Base-by-base conservation (phyloP, 2,888 invertebrate genomes). In the Tromatobia lineatoria region DNA sequence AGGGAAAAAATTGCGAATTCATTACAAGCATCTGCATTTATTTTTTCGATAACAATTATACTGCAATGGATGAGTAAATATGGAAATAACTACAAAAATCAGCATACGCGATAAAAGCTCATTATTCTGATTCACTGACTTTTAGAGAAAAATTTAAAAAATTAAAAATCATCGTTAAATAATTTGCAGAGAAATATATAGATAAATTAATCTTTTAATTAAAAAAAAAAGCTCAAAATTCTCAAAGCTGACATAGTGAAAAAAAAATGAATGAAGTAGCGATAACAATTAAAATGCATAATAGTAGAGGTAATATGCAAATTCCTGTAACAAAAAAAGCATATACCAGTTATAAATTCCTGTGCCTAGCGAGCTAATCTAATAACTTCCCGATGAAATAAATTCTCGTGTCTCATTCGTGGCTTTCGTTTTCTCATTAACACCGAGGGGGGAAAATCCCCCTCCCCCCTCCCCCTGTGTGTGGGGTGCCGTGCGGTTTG, bases 391-490 rank as follows among this genome's bases (percentile, higher is more conserved):
- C 45, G 52, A 71, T 80, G 57, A 69, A 85, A 85, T 83, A 87
- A 89, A 88, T 88, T 83, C 80, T 50, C 78, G 73, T 59, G 71
- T 76, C 70, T 50, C 25, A 15, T 25, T 82, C 75, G 76, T 80
- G 79, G 85, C 75, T 88, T 88, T 89, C 83, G 83, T 85, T 87
- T 85, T 86, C 87, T 88, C 89, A 84, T 89, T 90, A 88, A 83
- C 83, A 86, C 86, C 80, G 69, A 20, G 74, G 78, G 82, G 70
- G 38, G 15, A 20, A 10, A 10, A 2, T 2, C 1, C 38, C 38
- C 10, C 38, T 2, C 38, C 38, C 38, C 38, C 29, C 10, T 3
- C 57, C 42, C 13, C 25, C 20, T 52, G n/a, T n/a, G n/a, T n/a
- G n/a, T n/a, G 13, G 57, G 10, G 54, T 50, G 50, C 61, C 34